Evolutionary conservation across 2,888 invertebrate species (phyloP).

Genomic region (Thysanoteuthis rhombus): DNA sequence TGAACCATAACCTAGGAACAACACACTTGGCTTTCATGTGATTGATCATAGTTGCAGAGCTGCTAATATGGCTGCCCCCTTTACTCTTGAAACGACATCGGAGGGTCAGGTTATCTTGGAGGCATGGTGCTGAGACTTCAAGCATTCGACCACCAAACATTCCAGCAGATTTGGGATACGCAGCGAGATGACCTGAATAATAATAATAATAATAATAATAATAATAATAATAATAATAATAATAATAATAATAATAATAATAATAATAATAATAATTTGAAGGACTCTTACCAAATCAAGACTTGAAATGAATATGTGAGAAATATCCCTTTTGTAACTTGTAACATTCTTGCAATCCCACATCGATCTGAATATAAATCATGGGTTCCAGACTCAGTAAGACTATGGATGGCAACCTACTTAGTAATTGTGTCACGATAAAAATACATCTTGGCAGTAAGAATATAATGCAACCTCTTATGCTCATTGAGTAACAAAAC

Average conservation of each 20-base stretch:
- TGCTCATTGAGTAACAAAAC: no score
- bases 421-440: no score
- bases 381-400: no score
- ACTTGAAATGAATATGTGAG: no score
- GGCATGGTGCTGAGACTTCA: slow-evolving; percentile 94
- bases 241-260: slow-evolving; percentile 12
- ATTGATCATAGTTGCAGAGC: background rate
- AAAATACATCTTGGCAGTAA: no score
- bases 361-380: no score
- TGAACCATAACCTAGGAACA: background rate
- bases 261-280: background rate
- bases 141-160: slow-evolving; percentile 97
- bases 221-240: background rate
- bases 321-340: no score
- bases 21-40: background rate
- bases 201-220: background rate
- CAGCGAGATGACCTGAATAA: slow-evolving; percentile 43
- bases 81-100: background rate
- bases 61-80: no score
- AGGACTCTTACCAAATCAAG: no score
- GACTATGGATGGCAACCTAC: no score
- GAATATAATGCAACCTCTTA: no score
- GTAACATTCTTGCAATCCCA: no score
- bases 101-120: background rate
- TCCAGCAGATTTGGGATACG: slow-evolving; percentile 75